Evolutionary conservation across 2,888 invertebrate species (phyloP), one percentile per base, ranked within the genome.

Genomic region (Tetanocera ferruginea): DNA sequence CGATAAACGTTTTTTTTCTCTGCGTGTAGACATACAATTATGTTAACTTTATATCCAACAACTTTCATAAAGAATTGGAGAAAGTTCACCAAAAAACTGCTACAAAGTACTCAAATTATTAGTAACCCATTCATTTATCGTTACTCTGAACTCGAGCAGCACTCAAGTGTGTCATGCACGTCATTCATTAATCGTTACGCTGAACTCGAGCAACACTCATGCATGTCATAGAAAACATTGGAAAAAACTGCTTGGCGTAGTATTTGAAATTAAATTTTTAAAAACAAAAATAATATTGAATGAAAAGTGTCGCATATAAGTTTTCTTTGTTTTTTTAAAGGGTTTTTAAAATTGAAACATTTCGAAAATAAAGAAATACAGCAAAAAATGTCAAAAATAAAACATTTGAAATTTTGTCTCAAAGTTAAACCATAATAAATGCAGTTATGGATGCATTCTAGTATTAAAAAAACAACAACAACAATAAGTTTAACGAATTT

Each of bases 401-500:
- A 8, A 28, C 23, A 69, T 67, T 69, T 69, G 51, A 51, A 69
- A 69, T 28, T 28, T 51, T 69, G 51, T 69, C 69, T 69, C 9
- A 69, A 72, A 57, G 72, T 60, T 72, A 72, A 72, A 71, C 71
- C 55, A 49, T 43, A 67, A 71, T 34, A 57, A 71, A 55, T 25
- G 60, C 37, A 43, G 37, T 67, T 67, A 28, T 43, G 69, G 69
- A 25, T 69, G 60, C 72, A 72, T 34, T 57, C 37, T 25, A 25
- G 23, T 34, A 43, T 23, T 60, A 25, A 57, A 52, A 25, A 57
- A 52, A 43, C 25, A 60, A 60, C 57, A 72, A 31, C 34, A 72
- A 72, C 23, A 72, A 72, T 37, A 74, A 34, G 66, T 74, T 64
- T 64, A 74, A 74, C 74, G 74, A 74, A 74, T 74, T 66, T 52